Conservation (phyloP, 2,797 vertebrate species). For the Morelia viridis region DNA sequence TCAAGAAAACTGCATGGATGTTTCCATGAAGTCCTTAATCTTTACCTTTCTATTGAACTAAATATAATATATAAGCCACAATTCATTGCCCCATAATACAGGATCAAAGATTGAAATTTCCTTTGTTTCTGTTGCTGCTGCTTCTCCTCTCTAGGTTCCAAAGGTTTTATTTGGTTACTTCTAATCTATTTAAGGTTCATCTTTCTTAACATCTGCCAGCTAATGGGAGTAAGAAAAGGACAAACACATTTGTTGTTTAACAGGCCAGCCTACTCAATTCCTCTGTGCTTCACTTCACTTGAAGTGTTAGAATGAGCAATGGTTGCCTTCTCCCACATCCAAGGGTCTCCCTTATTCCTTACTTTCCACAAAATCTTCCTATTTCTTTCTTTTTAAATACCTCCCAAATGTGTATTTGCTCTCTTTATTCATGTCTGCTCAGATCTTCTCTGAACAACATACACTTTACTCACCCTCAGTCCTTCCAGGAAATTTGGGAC, state of each 20-base stretch:
- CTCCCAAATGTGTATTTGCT: neutral
- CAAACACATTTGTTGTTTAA: neutral
- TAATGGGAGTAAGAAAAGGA: neutral
- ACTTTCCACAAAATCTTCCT: neutral
- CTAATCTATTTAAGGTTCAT: neutral
- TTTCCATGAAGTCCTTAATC: neutral
- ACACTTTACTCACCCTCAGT: neutral
- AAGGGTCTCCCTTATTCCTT: neutral
- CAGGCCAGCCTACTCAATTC: neutral
- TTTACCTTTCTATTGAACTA: neutral
- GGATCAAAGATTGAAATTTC: neutral
- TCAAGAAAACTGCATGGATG: neutral
- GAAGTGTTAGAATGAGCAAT: neutral
- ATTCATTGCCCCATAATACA: neutral
- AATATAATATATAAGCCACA: neutral
- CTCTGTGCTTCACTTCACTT: neutral
- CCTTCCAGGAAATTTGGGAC: neutral
- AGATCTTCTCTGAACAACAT: neutral
- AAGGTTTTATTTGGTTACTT: neutral
- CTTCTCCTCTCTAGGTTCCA: neutral
- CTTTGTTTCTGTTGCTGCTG: neutral
- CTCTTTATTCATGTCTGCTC: neutral
- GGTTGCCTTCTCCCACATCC: neutral
- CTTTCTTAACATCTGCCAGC: slow-evolving; percentile 21
- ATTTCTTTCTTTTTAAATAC: neutral